phyloP scores from a whole-genome alignment of 2,113 vertebrate species.

The Nansenia antarctica region DNA sequence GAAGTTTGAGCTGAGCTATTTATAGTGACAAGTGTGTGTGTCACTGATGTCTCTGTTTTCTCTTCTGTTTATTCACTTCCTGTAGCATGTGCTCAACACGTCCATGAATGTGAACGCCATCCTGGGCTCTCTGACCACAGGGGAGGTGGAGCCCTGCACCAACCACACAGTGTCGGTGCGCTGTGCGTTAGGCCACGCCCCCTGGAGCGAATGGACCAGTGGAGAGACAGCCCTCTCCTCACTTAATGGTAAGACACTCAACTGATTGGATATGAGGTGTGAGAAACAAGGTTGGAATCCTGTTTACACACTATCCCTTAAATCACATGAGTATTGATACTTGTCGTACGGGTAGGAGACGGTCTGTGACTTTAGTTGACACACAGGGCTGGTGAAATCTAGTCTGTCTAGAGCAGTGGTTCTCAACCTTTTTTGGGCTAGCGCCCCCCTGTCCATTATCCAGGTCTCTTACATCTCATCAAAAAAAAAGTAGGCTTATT shows the following conservation, averaged over 20 bases:
- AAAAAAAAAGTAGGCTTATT: too few species aligned
- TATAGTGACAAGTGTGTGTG: background rate
- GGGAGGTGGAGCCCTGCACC: slow-evolving; percentile 47
- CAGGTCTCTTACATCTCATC: too few species aligned
- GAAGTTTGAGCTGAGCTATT: too few species aligned
- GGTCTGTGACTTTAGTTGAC: background rate
- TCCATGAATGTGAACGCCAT: background rate
- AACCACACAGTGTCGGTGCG: slow-evolving; percentile 50
- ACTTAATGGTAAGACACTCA: slow-evolving; percentile 51
- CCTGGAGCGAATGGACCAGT: slow-evolving; percentile 65
- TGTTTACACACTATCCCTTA: background rate
- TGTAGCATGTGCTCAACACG: slow-evolving; percentile 2
- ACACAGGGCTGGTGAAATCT: background rate
- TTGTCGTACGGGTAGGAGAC: too few species aligned
- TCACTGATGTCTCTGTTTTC: background rate
- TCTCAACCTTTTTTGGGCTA: too few species aligned
- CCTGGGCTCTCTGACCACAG: background rate
- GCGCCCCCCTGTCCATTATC: too few species aligned
- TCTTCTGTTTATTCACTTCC: background rate
- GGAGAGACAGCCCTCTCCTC: slow-evolving; percentile 29
- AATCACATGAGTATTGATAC: background rate
- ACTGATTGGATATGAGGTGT: background rate
- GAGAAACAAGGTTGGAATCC: background rate
- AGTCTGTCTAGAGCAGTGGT: too few species aligned
- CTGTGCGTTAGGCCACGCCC: slow-evolving; percentile 34